Evolutionary conservation across 2,113 vertebrate species (phyloP).

Genomic region (Pao palembangensis): DNA sequence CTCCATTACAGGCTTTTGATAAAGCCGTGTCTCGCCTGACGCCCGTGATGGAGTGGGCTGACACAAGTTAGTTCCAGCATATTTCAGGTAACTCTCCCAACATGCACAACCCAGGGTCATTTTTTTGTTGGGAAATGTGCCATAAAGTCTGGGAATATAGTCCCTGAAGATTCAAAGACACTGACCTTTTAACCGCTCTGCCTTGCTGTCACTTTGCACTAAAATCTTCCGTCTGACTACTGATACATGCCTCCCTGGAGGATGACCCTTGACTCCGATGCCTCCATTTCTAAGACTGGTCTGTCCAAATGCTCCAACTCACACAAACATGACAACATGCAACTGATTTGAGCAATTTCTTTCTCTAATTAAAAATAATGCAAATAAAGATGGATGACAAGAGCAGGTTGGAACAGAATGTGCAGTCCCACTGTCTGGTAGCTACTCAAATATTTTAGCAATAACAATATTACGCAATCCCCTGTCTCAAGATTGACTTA

Average conservation of each 20-base stretch:
- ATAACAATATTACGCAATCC: not conserved
- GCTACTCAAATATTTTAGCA: not conserved
- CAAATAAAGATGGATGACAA: too few species aligned
- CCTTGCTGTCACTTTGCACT: not conserved
- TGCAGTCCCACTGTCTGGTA: too few species aligned
- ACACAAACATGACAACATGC: too few species aligned
- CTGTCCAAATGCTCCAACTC: too few species aligned
- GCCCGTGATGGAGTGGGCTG: too few species aligned
- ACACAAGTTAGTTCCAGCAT: too few species aligned
- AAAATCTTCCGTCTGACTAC: not conserved
- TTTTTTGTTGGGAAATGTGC: not conserved
- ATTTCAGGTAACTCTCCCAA: not conserved
- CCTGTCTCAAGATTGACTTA: not conserved
- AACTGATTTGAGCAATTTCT: too few species aligned
- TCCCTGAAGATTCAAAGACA: not conserved
- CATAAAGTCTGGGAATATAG: not conserved
- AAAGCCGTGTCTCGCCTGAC: constrained; percentile 14
- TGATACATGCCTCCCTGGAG: too few species aligned
- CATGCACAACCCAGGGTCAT: not conserved
- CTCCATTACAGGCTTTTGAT: not conserved
- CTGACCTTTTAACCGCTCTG: constrained; percentile 4
- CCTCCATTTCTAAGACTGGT: too few species aligned
- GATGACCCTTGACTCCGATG: too few species aligned
- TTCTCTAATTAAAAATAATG: too few species aligned
- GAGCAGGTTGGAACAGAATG: too few species aligned